These are phyloP conservation scores for Gasterosteus nipponicus DNA, from an alignment of 2,113 vertebrate species.

Conservation along the genomic window DNA sequence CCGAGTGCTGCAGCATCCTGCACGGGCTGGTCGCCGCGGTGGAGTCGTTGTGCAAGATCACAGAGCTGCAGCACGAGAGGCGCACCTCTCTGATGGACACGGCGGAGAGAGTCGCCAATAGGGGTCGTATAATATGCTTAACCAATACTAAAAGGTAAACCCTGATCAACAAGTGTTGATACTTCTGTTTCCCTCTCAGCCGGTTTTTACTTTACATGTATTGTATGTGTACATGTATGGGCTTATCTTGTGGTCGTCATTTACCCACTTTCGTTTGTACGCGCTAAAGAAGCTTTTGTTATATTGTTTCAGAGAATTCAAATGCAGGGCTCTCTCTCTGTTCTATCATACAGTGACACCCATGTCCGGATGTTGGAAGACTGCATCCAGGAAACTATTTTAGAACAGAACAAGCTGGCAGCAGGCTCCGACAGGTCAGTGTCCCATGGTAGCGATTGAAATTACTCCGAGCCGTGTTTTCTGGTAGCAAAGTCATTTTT, in stretches of 20 bases:
- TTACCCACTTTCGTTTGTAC: neutral
- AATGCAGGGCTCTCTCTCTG: slow-evolving; percentile 9
- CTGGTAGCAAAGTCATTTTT: neutral
- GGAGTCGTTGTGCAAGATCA: slow-evolving; percentile 94
- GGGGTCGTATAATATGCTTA: slow-evolving; percentile 95
- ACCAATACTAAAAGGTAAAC: slow-evolving; percentile 95
- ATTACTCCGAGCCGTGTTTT: neutral
- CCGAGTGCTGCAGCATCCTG: slow-evolving; percentile 96
- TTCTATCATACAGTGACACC: slow-evolving; percentile 86
- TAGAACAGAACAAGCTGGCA: slow-evolving; percentile 96
- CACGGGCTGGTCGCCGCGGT: slow-evolving; percentile 95
- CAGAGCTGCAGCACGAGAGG: slow-evolving; percentile 92
- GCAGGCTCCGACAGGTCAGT: slow-evolving; percentile 97
- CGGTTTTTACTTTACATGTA: neutral
- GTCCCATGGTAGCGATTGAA: neutral
- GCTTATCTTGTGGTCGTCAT: neutral
- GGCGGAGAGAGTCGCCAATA: slow-evolving; percentile 92
- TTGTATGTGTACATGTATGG: neutral
- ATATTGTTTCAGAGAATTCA: neutral
- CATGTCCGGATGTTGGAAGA: slow-evolving; percentile 98
- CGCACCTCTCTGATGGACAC: slow-evolving; percentile 92
- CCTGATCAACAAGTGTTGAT: neutral
- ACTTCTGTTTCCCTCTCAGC: neutral
- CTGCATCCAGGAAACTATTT: slow-evolving; percentile 95
- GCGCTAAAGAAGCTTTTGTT: neutral